Conservation (phyloP, 2,888 invertebrate genomes). For the Tipula helvola region DNA sequence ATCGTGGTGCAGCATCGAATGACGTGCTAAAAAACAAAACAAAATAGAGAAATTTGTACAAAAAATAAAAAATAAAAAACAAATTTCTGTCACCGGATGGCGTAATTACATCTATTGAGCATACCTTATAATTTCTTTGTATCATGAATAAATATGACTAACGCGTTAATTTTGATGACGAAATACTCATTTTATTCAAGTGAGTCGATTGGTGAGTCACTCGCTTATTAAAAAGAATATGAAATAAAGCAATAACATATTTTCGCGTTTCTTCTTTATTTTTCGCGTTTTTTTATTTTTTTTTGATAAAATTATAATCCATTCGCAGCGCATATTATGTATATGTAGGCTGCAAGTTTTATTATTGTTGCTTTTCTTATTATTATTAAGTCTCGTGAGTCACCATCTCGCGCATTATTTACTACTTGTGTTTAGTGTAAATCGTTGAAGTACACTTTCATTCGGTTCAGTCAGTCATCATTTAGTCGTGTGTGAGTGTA, state of each 20-base stretch:
- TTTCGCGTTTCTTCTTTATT: not conserved
- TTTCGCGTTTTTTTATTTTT: not conserved
- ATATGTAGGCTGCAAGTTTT: not conserved
- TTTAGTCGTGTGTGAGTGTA: not conserved
- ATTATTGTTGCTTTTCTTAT: not conserved
- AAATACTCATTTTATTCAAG: not conserved
- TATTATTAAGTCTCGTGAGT: not conserved
- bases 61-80: too few species aligned
- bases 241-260: not conserved
- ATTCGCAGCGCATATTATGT: not conserved
- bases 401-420: not conserved
- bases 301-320: not conserved
- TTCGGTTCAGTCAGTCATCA: not conserved
- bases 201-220: not conserved
- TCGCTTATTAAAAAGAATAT: not conserved
- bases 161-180: not conserved
- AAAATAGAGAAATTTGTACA: too few species aligned
- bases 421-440: not conserved
- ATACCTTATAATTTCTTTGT: too few species aligned
- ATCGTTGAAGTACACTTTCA: not conserved
- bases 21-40: too few species aligned
- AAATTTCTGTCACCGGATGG: too few species aligned
- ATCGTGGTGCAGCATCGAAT: too few species aligned
- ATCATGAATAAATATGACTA: not conserved
- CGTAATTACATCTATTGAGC: too few species aligned